Conservation (phyloP, 2,113 vertebrate genomes). For the Psophia crepitans region DNA sequence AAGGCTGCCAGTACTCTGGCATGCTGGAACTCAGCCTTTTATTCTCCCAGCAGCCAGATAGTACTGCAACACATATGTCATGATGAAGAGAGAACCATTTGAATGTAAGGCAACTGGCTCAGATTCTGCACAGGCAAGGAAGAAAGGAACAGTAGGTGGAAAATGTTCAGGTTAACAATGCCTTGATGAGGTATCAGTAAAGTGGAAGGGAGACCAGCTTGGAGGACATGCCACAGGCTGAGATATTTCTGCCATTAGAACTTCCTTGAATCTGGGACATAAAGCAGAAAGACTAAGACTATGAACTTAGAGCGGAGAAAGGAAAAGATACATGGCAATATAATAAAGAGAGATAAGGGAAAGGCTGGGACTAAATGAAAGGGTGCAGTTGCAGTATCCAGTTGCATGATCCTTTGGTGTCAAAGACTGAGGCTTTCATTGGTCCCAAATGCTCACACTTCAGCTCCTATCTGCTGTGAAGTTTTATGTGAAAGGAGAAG, state of each 20-base stretch:
- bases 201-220: background rate
- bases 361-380: background rate
- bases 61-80: background rate
- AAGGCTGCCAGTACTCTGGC: background rate
- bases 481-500: slow-evolving; percentile 2
- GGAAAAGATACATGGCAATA: background rate
- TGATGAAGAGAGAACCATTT: background rate
- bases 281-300: background rate
- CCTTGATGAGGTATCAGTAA: background rate
- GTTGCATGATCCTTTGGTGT: background rate
- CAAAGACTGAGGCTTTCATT: background rate
- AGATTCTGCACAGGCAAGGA: background rate
- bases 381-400: background rate
- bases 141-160: background rate
- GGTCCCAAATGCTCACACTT: background rate
- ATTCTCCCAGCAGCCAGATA: background rate
- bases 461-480: background rate
- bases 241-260: background rate
- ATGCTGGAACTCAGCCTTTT: background rate
- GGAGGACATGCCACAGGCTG: background rate
- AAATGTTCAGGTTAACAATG: background rate
- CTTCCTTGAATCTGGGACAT: background rate
- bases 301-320: background rate
- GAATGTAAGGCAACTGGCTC: background rate
- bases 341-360: background rate